phyloP scores from a whole-genome alignment of 2,888 invertebrate species.

The Priapulus caudatus region DNA sequence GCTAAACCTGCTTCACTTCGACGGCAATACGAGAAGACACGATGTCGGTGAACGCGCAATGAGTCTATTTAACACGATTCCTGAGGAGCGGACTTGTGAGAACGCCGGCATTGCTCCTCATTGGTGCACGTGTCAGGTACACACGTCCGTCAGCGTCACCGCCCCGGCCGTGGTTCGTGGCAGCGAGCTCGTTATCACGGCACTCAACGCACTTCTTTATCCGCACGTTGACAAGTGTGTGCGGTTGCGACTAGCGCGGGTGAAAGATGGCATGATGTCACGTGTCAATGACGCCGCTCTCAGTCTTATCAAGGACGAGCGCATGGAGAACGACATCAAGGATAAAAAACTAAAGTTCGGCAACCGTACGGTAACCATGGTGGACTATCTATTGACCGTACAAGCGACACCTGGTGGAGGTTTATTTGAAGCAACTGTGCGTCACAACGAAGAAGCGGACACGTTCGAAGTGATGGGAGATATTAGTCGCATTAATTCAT shows the following conservation, averaged over 20 bases:
- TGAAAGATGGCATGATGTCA: background rate
- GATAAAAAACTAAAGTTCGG: background rate
- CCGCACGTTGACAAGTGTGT: background rate
- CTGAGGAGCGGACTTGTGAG: constrained; percentile 18
- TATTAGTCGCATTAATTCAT: background rate
- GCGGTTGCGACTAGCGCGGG: background rate
- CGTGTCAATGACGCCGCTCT: background rate
- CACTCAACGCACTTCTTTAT: background rate
- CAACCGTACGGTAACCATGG: background rate
- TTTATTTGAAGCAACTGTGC: background rate
- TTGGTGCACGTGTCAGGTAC: constrained; percentile 25
- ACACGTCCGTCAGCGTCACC: background rate
- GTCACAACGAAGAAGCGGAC: constrained; percentile 1
- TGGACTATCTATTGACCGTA: background rate
- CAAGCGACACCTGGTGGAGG: background rate
- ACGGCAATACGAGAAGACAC: constrained; percentile 4
- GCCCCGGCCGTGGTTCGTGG: background rate
- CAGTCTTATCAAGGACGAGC: background rate
- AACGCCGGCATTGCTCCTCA: constrained; percentile 26
- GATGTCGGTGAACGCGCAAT: background rate
- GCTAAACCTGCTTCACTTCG: constrained; percentile 17
- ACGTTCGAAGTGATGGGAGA: background rate
- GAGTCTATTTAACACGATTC: constrained; percentile 19
- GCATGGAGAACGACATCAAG: background rate
- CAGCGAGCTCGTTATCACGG: background rate